phyloP scores from a whole-genome alignment of 2,797 vertebrate species.

The Microctenopoma lineatum region DNA sequence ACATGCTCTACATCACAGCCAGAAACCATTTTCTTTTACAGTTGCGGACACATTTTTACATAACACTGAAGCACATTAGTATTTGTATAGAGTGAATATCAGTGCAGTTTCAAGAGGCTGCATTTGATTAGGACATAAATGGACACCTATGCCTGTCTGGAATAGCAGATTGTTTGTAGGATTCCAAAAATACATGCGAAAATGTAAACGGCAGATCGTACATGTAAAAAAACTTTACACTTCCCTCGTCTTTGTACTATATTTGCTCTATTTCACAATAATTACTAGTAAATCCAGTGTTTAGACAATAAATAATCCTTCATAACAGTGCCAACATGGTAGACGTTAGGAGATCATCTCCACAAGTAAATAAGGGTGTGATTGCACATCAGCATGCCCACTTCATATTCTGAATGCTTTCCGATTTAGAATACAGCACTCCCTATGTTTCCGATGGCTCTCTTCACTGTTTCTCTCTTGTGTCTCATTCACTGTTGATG shows the following conservation, averaged over 20 bases:
- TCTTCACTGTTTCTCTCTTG: slow-evolving; percentile 54
- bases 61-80: background rate
- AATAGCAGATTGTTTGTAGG: background rate
- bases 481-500: slow-evolving; percentile 48
- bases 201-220: background rate
- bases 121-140: background rate
- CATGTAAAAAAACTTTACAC: background rate
- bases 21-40: background rate
- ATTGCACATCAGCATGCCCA: slow-evolving; percentile 67
- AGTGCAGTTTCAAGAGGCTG: background rate
- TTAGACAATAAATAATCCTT: slow-evolving; percentile 42
- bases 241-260: background rate
- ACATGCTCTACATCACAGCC: background rate
- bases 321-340: slow-evolving; percentile 40
- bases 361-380: slow-evolving; percentile 54
- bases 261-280: background rate
- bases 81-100: background rate
- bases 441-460: slow-evolving; percentile 64
- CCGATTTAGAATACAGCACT: slow-evolving; percentile 64
- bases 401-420: slow-evolving; percentile 69
- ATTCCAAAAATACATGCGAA: background rate
- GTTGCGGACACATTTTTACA: background rate
- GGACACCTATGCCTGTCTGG: background rate
- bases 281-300: slow-evolving; percentile 26
- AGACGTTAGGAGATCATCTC: slow-evolving; percentile 54